Conservation (phyloP, 2,113 vertebrate genomes). For the Camelus bactrianus region DNA sequence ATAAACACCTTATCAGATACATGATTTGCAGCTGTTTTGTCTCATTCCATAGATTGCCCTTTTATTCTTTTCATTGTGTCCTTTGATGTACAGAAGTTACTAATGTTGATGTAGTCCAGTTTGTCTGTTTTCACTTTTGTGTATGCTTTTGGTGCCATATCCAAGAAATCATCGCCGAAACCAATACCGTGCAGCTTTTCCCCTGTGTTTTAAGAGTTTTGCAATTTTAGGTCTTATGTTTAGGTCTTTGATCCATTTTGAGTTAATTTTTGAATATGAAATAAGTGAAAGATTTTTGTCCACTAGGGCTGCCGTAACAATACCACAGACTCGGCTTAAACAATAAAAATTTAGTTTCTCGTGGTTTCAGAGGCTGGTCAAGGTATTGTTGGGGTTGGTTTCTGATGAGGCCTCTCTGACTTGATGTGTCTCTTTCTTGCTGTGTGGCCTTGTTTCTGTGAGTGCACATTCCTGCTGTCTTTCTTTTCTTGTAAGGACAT, state of each 20-base stretch:
- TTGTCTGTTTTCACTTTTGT: background rate
- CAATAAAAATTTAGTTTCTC: background rate
- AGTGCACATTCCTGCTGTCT: no score
- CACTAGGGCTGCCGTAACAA: background rate
- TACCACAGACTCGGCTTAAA: background rate
- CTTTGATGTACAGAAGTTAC: background rate
- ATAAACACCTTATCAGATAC: background rate
- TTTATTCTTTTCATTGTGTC: background rate
- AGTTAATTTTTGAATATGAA: constrained; percentile 13
- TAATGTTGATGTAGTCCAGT: background rate
- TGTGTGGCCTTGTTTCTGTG: background rate
- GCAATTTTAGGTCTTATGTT: background rate
- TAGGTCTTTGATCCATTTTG: background rate
- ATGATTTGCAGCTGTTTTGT: background rate
- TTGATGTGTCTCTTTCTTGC: background rate
- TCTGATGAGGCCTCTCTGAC: background rate
- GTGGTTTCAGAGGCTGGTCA: background rate
- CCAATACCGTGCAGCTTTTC: background rate
- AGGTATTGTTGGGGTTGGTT: background rate
- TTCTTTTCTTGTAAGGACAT: background rate
- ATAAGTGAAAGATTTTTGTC: background rate
- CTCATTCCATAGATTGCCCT: background rate
- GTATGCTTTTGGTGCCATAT: background rate
- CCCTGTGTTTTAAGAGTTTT: background rate
- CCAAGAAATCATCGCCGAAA: background rate